Percentiles rank a stretch among this genome's conserved stretches.
Conservation (phyloP, 2,113 vertebrate species). For the Dasyurus viverrinus region DNA sequence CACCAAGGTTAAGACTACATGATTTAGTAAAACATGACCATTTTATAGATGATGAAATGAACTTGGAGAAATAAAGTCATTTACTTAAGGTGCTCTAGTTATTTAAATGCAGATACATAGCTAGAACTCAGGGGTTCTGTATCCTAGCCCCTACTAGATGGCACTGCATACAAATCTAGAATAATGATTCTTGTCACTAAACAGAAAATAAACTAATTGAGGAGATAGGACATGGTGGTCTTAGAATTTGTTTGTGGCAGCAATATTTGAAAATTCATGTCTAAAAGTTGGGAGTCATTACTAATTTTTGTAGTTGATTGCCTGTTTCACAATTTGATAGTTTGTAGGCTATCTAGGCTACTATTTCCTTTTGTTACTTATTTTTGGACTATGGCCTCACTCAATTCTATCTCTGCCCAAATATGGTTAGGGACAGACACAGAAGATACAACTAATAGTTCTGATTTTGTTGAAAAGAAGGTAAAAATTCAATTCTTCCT, state of each 20-base stretch:
- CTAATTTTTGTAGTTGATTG: not conserved
- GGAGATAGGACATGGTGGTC: not conserved
- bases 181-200: not conserved
- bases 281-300: not conserved
- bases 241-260: not conserved
- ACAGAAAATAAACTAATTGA: not conserved
- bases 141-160: not conserved
- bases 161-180: not conserved
- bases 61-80: not conserved
- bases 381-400: not conserved
- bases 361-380: not conserved
- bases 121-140: not conserved
- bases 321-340: not conserved
- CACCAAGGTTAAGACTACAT: not conserved
- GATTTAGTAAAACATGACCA: not conserved
- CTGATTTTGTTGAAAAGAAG: not conserved
- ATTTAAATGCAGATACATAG: not conserved
- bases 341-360: not conserved
- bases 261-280: not conserved
- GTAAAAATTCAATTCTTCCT: not conserved
- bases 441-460: not conserved
- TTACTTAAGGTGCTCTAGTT: not conserved
- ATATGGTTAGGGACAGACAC: not conserved
- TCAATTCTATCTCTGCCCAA: not conserved
- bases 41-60: not conserved